These are phyloP conservation scores for Odontocolon sp. DNA, from an alignment of 2,888 invertebrate genomes.

Conservation along the genomic window DNA sequence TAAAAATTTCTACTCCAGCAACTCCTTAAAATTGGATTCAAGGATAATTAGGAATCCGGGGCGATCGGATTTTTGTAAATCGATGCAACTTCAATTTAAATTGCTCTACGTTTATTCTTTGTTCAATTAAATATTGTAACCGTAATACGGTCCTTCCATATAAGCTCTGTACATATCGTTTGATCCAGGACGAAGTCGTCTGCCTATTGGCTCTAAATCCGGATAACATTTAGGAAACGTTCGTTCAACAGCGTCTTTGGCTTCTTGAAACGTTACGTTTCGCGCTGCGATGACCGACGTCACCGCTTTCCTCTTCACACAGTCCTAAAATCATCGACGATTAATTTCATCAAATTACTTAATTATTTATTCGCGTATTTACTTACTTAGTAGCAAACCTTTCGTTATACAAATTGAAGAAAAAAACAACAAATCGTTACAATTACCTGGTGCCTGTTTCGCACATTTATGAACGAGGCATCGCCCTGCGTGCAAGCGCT, in stretches of 20 bases:
- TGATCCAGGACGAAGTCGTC: conserved; percentile 88
- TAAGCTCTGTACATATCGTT: conserved; percentile 89
- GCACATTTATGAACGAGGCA: conserved; percentile 87
- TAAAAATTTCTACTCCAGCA: too few relatives aligned
- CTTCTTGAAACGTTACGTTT: conserved; percentile 87
- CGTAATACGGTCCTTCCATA: conserved; percentile 89
- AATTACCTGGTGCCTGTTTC: conserved; percentile 88
- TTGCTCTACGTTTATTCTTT: too few relatives aligned
- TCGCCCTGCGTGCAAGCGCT: conserved; percentile 91
- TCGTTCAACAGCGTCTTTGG: conserved; percentile 89
- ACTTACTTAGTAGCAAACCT: too few relatives aligned
- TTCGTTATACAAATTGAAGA: conserved; percentile 8
- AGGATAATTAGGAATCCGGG: too few relatives aligned
- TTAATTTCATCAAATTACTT: neutral
- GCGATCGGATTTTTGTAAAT: too few relatives aligned
- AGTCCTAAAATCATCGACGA: conserved; percentile 84
- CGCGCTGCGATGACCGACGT: conserved; percentile 92
- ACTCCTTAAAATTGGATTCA: too few relatives aligned
- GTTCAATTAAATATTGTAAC: conserved; percentile 83
- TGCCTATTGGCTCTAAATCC: conserved; percentile 95
- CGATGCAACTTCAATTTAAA: too few relatives aligned
- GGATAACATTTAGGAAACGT: conserved; percentile 95
- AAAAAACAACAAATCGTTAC: conserved; percentile 5
- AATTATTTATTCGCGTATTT: too few relatives aligned
- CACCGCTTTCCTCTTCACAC: conserved; percentile 94